Evolutionary conservation across 2,113 vertebrate species (phyloP).

Genomic region (Rhea americana): DNA sequence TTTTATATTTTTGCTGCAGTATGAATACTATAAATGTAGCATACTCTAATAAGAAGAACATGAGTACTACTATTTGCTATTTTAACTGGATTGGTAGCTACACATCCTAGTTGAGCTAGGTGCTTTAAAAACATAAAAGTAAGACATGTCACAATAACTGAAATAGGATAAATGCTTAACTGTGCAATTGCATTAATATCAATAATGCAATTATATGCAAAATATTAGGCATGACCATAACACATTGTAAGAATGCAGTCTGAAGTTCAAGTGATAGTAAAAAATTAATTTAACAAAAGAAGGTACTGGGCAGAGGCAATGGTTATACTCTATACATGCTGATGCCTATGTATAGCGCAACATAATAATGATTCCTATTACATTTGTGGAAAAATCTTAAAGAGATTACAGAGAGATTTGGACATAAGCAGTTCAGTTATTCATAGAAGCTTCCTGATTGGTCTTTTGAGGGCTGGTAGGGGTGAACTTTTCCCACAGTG

Average conservation of each 20-base stretch:
- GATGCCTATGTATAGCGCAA: neutral
- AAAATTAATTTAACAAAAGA: neutral
- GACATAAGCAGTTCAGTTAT: neutral
- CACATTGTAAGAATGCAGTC: neutral
- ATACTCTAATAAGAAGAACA: neutral
- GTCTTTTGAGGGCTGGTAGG: accelerated
- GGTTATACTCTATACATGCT: neutral
- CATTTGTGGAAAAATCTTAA: neutral
- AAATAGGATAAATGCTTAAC: neutral
- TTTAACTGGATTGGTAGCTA: neutral
- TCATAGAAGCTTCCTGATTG: neutral
- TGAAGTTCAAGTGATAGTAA: neutral
- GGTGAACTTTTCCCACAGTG: neutral
- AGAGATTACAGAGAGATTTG: neutral
- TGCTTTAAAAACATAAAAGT: neutral
- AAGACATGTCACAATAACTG: neutral
- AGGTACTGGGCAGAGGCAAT: neutral
- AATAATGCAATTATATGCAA: neutral
- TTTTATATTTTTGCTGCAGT: neutral
- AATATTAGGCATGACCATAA: neutral
- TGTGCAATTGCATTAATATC: neutral
- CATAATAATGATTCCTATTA: neutral
- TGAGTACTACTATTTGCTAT: neutral
- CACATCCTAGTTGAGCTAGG: neutral
- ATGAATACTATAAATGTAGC: neutral